These are phyloP conservation scores for Paracanthobrama guichenoti DNA, from an alignment of 2,113 vertebrate species.

Conservation along the genomic window DNA sequence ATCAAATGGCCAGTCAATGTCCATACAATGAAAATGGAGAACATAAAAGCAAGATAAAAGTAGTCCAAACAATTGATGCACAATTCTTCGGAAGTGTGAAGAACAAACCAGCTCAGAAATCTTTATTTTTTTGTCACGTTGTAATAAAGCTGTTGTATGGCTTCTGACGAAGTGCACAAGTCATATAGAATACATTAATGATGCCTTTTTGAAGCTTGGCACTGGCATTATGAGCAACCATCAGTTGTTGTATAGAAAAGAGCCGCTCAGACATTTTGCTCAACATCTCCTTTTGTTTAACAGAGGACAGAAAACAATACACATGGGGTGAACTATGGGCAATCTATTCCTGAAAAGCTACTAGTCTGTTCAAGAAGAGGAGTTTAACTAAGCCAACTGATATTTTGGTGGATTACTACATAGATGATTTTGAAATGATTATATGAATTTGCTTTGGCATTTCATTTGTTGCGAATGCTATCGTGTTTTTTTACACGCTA, in stretches of 20 bases:
- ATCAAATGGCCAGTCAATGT: no score
- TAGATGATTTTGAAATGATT: background rate
- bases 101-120: background rate
- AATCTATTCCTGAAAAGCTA: background rate
- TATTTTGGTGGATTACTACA: background rate
- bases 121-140: background rate
- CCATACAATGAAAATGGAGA: background rate
- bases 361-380: background rate
- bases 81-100: background rate
- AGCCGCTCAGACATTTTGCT: background rate
- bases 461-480: constrained; percentile 1
- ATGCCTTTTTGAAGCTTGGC: background rate
- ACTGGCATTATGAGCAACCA: background rate
- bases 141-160: background rate
- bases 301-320: background rate
- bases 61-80: no score
- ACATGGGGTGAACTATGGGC: background rate
- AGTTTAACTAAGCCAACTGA: background rate
- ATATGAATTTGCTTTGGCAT: background rate
- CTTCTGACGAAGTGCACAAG: background rate
- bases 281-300: background rate
- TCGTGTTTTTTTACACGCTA: background rate
- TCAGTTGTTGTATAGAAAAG: background rate
- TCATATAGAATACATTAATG: background rate
- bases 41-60: background rate